Base-by-base conservation (phyloP, 2,113 vertebrate genomes). In the Meleagris gallopavo region DNA sequence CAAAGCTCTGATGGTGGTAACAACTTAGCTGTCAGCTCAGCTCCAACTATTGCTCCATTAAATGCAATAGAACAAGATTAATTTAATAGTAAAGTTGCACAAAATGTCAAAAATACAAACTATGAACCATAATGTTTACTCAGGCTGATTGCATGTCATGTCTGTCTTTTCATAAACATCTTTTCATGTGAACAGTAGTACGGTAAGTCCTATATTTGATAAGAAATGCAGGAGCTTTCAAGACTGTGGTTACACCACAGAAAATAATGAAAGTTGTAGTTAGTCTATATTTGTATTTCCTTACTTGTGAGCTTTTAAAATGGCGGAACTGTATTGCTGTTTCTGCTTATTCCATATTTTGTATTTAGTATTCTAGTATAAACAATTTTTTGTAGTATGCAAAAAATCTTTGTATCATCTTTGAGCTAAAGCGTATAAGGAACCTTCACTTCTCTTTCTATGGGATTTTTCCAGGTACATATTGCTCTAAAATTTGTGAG, bases 1-100 rank as follows among this genome's bases (percentile, higher is more conserved):
- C 67, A 80, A 52, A 95, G 83, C 79, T 90, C 83, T 88, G 83
- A 78, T 95, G 95, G 95, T 95, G 86, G 88, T 88, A 93, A 85
- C 93, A 90, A 86, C 94, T 95, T 94, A 69, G 80, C 96, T 95
- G 96, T 97, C 94, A 95, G 73, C 48, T 97, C 94, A 95, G 73
- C 48, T 96, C 83, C 76, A 91, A 66, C 94, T 95, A 86, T 81
- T 57, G 48, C 79, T 92, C 90, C 65, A 52, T 82, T 93, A 88
- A 90, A 78, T 82, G 94, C 88, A 92, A 84, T 90, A 95, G 91
- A 95, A 91, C 46, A 91, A 94, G 80, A 96, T 95, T 91, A 91
- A 91, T 89, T 86, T 95, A 94, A 95, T 70, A 32, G 95, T 79
- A 94, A 91, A 79, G 90, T 80, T 79, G 88, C 86, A 88, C 61